phyloP scores from a whole-genome alignment of 2,888 invertebrate species.

The Xestia rhomboidea region DNA sequence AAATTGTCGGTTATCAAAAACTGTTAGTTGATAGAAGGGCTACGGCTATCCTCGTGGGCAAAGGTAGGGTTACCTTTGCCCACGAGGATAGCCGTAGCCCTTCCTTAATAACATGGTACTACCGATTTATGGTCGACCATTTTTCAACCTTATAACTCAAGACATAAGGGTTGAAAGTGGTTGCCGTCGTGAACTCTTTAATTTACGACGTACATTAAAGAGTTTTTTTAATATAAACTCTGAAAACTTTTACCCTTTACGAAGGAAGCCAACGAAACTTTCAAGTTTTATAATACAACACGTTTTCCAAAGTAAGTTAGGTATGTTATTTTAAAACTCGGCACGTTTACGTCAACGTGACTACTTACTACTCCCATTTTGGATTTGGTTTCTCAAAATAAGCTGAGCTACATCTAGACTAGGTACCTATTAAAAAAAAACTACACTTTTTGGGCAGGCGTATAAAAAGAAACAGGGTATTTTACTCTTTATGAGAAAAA shows the following conservation, averaged over 20 bases:
- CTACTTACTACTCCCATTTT: background rate
- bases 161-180: no score
- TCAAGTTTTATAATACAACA: background rate
- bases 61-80: no score
- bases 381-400: background rate
- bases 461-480: no score
- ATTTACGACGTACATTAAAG: no score
- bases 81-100: background rate
- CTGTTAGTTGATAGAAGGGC: no score
- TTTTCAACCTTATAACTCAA: background rate
- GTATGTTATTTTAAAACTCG: background rate
- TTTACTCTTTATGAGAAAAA: no score
- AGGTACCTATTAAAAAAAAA: background rate
- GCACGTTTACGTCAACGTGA: background rate
- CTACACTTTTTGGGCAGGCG: no score
- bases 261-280: conserved; percentile 14
- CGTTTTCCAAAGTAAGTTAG: background rate
- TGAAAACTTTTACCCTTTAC: conserved; percentile 17
- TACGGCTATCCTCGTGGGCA: no score
- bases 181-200: no score
- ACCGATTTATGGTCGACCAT: background rate
- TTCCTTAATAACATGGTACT: background rate
- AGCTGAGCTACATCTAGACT: background rate
- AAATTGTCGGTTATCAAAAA: background rate
- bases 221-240: background rate